These are phyloP conservation scores for Zaprionus nigranus DNA, from an alignment of 1,140 invertebrate genomes.

Conservation along the genomic window DNA sequence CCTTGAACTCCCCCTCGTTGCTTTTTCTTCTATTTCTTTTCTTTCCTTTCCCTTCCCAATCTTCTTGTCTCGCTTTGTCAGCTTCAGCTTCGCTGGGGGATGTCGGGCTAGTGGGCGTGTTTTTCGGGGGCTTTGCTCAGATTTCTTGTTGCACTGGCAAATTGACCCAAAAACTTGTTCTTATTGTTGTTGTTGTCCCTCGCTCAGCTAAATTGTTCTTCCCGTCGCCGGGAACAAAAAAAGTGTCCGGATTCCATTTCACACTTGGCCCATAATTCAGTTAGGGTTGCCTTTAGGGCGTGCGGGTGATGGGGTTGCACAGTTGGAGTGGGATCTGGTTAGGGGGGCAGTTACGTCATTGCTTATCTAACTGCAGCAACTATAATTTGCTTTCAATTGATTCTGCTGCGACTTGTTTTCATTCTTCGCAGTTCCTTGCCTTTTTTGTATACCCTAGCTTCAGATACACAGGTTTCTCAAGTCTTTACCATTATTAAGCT, in stretches of 20 bases:
- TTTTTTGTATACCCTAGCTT: background rate
- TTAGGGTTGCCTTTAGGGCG: conserved; percentile 6
- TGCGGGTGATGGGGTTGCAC: background rate
- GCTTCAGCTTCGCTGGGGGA: conserved; percentile 14
- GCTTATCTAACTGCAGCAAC: conserved; percentile 81
- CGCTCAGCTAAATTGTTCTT: conserved; percentile 42
- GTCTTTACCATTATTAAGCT: too few relatives aligned
- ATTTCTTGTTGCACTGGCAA: conserved; percentile 50
- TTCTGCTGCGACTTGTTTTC: conserved; percentile 56
- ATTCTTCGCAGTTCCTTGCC: background rate
- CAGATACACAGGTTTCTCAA: too few relatives aligned
- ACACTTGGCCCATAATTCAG: conserved; percentile 55
- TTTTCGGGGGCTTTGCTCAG: conserved; percentile 9
- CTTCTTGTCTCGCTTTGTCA: conserved; percentile 3
- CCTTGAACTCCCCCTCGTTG: conserved; percentile 38
- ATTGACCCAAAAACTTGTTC: conserved; percentile 52
- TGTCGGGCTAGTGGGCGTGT: background rate
- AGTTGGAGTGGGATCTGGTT: background rate
- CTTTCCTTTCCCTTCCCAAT: background rate
- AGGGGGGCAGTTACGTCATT: conserved; percentile 18
- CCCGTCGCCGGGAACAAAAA: conserved; percentile 21
- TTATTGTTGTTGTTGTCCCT: conserved; percentile 34
- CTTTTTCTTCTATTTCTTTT: background rate
- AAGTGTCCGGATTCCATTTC: conserved; percentile 40
- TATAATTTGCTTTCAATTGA: conserved; percentile 83